phyloP scores from a whole-genome alignment of 2,113 vertebrate species.

The Phylloscopus trochiloides region DNA sequence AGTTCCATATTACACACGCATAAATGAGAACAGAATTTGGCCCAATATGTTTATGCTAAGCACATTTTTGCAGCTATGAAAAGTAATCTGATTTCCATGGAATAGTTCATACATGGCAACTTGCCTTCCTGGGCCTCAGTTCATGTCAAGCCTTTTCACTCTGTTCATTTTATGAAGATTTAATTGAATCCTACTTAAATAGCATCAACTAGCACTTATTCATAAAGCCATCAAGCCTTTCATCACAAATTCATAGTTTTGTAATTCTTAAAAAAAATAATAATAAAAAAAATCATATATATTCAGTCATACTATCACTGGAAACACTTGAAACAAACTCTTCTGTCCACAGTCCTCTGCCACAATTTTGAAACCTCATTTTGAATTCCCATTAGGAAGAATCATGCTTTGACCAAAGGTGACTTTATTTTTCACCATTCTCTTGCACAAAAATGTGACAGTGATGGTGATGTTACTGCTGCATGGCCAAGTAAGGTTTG shows the following conservation, averaged over 20 bases:
- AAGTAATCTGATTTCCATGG: constrained; percentile 66
- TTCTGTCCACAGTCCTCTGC: neutral
- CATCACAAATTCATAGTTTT: constrained; percentile 62
- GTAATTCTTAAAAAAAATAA: constrained; percentile 34
- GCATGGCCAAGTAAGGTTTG: neutral
- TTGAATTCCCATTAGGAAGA: neutral
- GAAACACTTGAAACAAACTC: constrained; percentile 49
- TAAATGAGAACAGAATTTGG: constrained; percentile 64
- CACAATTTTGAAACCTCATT: neutral
- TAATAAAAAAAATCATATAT: neutral
- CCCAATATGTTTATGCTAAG: constrained; percentile 58
- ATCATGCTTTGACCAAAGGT: neutral
- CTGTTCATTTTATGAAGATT: constrained; percentile 67
- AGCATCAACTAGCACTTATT: constrained; percentile 71
- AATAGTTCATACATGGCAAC: constrained; percentile 66
- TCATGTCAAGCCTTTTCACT: constrained; percentile 67
- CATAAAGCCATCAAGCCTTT: constrained; percentile 65
- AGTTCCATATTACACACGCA: constrained; percentile 44
- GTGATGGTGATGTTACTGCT: neutral
- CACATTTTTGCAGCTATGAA: constrained; percentile 65
- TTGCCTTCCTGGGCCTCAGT: constrained; percentile 61
- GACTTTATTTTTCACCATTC: neutral
- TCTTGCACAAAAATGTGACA: fast-evolving
- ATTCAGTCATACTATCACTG: constrained; percentile 24
- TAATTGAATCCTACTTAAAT: constrained; percentile 73